Conservation (phyloP, 2,888 invertebrate species). For the Nomada hirtipes region DNA sequence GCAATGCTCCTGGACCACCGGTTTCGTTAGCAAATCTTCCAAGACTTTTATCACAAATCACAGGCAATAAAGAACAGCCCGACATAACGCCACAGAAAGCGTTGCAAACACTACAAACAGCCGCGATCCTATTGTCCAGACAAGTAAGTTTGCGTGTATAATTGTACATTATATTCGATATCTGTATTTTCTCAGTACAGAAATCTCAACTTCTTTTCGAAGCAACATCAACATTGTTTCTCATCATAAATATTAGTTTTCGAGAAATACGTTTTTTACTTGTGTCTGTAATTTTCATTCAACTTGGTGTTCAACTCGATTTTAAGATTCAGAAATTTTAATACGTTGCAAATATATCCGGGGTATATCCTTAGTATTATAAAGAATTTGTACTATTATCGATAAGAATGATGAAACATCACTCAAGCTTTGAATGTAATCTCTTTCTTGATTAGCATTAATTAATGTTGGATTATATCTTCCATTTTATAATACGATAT, state of each 20-base stretch:
- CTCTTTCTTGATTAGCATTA: no score
- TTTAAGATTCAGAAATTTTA: no score
- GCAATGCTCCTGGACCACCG: slow-evolving; percentile 84
- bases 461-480: no score
- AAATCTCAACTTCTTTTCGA: neutral
- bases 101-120: slow-evolving; percentile 86
- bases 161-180: no score
- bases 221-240: neutral
- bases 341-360: no score
- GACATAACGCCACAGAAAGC: slow-evolving; percentile 86
- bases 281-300: neutral
- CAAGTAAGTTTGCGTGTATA: slow-evolving; percentile 75
- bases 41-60: slow-evolving; percentile 85
- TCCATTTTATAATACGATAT: no score
- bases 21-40: slow-evolving; percentile 85
- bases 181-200: no score
- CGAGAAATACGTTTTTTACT: neutral
- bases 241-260: neutral
- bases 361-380: no score
- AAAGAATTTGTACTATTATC: no score
- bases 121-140: slow-evolving; percentile 82
- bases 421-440: no score
- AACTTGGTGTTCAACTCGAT: neutral
- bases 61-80: slow-evolving; percentile 84
- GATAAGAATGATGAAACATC: no score